phyloP scores from a whole-genome alignment of 2,888 invertebrate species.

The Mesorhabditis spiculigera region DNA sequence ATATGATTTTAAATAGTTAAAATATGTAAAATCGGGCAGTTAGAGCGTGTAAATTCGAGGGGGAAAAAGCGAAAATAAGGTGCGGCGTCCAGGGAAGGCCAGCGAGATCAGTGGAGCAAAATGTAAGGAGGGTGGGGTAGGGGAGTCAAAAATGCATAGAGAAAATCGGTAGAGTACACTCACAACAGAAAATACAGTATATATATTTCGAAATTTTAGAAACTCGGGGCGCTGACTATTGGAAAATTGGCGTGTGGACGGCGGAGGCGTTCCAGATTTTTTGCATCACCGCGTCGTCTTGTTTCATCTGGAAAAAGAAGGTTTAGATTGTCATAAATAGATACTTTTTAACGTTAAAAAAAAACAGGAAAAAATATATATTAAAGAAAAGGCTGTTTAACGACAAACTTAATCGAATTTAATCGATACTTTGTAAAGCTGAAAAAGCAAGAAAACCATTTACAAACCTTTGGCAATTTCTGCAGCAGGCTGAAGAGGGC shows the following conservation, averaged over 20 bases:
- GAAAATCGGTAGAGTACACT: no score
- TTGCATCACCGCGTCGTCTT: conserved; percentile 19
- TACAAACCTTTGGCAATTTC: conserved; percentile 27
- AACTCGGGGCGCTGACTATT: conserved; percentile 13
- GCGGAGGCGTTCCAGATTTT: conserved; percentile 41
- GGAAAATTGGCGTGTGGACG: conserved; percentile 48
- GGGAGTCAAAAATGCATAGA: no score
- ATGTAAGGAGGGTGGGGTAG: no score
- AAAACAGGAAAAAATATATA: neutral
- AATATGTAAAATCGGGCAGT: no score
- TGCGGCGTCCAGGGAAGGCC: no score
- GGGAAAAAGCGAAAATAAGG: no score
- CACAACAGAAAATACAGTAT: no score
- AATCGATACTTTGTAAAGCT: neutral
- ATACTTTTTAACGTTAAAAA: conserved; percentile 2
- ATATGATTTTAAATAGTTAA: no score
- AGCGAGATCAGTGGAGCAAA: no score
- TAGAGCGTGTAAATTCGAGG: no score
- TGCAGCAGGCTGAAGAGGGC: conserved; percentile 37
- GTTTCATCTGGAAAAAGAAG: conserved; percentile 16
- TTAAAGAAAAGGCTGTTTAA: no score
- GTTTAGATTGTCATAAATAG: neutral
- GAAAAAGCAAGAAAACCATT: neutral
- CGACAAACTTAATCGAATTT: neutral
- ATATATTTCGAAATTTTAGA: no score